Evolutionary conservation across 2,888 invertebrate species (phyloP), one percentile per base, ranked within the genome.

Genomic region (Spatulosminthurus flaviceps): DNA sequence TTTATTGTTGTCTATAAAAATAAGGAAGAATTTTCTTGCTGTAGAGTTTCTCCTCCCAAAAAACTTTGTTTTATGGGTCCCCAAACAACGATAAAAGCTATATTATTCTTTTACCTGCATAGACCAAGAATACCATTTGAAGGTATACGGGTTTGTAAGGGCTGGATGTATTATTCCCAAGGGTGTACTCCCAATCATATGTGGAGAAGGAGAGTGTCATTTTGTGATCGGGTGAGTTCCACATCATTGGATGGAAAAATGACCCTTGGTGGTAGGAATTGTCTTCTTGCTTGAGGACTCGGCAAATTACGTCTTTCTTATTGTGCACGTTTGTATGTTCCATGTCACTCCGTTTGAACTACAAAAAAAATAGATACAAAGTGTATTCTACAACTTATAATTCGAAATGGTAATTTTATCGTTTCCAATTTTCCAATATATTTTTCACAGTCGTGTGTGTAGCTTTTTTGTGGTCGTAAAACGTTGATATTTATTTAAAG

Each of bases 151-250:
- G 72, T 66, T 78, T 78, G 16, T 71, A 70, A 9, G 13, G 22
- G 4, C 22, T 64, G 13, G 64, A 9, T 1, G 34, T 29, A 73
- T 78, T 78, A 73, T 78, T 78, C 34, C 72, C 78, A 24, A 78
- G 34, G 16, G 64, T 26, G 19, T 64, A 42, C 2, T 82, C 82
- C 70, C 81, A 78, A 64, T 83, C 82, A 28, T 80, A 81, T 0
- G 84, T 83, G 24, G 82, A 81, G 74, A 84, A 84, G 29, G 82
- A 79, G 41, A 84, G 78, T 2, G 78, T 78, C 78, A 78, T 78
- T 61, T 66, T 78, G 43, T 72, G 72, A 42, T 78, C 72, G 41
- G 72, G 72, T n/a, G 66, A 64, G 41, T 78, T 73, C 78, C 71
- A 72, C 72, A 71, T 71, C 73, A 75, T 75, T 29, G 78, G 78